phyloP scores from a whole-genome alignment of 2,797 vertebrate genomes.

The Florisuga fusca region DNA sequence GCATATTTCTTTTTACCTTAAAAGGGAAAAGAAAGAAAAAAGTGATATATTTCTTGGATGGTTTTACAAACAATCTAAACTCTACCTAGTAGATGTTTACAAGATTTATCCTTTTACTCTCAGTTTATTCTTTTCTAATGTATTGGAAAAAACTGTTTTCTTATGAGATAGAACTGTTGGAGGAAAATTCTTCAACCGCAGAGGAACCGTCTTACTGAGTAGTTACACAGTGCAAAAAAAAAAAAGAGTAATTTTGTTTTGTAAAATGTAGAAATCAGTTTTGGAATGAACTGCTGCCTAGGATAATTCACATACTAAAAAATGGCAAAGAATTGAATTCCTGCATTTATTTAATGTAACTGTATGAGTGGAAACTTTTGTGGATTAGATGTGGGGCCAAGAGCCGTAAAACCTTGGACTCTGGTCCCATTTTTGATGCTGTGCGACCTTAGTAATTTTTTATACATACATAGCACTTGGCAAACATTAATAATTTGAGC shows the following conservation, averaged over 20 bases:
- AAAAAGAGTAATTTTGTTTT: background rate
- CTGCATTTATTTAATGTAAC: background rate
- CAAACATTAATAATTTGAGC: slow-evolving; percentile 41
- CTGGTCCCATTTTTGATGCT: slow-evolving; percentile 1
- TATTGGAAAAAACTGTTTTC: background rate
- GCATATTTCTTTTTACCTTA: background rate
- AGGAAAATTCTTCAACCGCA: background rate
- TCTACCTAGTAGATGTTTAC: background rate
- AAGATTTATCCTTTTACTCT: background rate
- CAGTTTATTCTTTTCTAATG: background rate
- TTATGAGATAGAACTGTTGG: background rate
- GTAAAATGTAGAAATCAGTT: background rate
- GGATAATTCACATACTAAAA: background rate
- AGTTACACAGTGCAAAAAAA: background rate
- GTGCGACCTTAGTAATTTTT: slow-evolving; percentile 36
- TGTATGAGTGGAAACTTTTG: background rate
- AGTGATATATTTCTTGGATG: background rate
- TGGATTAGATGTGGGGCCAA: background rate
- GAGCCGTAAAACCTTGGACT: background rate
- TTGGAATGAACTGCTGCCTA: background rate
- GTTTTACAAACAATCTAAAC: background rate
- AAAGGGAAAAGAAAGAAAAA: background rate
- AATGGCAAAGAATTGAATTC: background rate
- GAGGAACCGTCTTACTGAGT: background rate
- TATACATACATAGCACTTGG: slow-evolving; percentile 12